These are phyloP conservation scores for Aselliscus stoliczkanus DNA, from an alignment of 2,797 vertebrate species.

Conservation along the genomic window DNA sequence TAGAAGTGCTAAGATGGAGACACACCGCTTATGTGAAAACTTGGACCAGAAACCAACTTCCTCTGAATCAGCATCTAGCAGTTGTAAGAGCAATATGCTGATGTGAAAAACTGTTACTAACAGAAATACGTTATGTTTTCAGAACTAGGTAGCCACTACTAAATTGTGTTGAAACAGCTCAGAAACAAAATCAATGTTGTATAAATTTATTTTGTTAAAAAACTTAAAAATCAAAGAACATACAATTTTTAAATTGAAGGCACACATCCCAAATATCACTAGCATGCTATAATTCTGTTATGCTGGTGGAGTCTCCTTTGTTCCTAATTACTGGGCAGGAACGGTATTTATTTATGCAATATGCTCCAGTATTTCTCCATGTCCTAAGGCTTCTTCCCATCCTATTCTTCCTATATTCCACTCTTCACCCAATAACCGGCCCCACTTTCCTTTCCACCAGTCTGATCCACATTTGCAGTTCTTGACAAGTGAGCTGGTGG, in stretches of 20 bases:
- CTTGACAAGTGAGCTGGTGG: background rate
- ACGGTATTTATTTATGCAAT: background rate
- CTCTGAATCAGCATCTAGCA: background rate
- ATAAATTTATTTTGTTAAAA: background rate
- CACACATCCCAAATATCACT: background rate
- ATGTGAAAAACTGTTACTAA: background rate
- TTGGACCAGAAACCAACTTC: background rate
- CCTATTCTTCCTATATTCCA: background rate
- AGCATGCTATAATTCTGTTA: background rate
- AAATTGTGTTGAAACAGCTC: background rate
- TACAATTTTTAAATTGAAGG: background rate
- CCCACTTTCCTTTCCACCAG: background rate
- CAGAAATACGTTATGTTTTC: background rate
- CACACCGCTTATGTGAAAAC: background rate
- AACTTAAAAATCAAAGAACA: background rate
- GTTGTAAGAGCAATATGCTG: background rate
- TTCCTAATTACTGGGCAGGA: background rate
- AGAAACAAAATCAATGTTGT: background rate
- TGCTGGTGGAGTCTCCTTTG: background rate
- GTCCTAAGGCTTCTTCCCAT: background rate
- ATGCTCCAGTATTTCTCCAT: background rate
- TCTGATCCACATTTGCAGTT: background rate
- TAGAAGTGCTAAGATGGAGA: background rate
- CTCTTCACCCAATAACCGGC: background rate
- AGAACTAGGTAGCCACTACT: background rate